Evolutionary conservation across 2,113 vertebrate genomes (phyloP).

Genomic region (Callipepla californica): DNA sequence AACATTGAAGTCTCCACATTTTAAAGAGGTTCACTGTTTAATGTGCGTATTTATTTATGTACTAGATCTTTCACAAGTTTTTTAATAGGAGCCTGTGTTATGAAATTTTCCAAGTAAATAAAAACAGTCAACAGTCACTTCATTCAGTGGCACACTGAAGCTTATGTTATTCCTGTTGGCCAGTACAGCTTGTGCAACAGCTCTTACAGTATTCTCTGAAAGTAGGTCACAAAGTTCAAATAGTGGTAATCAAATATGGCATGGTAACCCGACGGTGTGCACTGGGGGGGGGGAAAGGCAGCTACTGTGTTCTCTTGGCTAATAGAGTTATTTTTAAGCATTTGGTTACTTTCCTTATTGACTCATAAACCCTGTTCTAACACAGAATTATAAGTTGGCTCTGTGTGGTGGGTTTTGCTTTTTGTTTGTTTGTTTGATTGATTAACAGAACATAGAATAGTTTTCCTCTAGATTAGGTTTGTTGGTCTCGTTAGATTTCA

Average conservation of each 20-base stretch:
- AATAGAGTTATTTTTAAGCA: constrained; percentile 4
- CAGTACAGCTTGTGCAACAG: constrained; percentile 30
- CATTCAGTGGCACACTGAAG: constrained; percentile 45
- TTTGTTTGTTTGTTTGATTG: not conserved
- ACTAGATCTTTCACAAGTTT: constrained; percentile 32
- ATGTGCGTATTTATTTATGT: constrained; percentile 52
- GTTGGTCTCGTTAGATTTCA: not conserved
- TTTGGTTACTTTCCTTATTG: not conserved
- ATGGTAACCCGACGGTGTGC: not conserved
- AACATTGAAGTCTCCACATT: constrained; percentile 9
- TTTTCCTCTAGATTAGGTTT: not conserved
- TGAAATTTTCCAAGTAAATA: constrained; percentile 62
- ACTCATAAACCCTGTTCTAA: not conserved
- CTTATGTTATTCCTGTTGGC: constrained; percentile 58
- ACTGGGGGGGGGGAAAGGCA: not conserved
- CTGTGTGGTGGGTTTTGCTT: not conserved
- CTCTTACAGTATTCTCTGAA: constrained; percentile 60
- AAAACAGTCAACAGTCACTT: constrained; percentile 71
- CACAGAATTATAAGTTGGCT: not conserved
- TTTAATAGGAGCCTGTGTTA: constrained; percentile 47
- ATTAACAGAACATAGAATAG: not conserved
- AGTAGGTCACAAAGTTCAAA: constrained; percentile 67
- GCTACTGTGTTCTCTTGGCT: not conserved
- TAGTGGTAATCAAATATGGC: constrained; percentile 46
- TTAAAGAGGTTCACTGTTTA: constrained; percentile 56